Percentiles rank a stretch among this genome's conserved stretches.
These are phyloP conservation scores for Netelia melanura DNA, from an alignment of 2,888 invertebrate species.

Conservation along the genomic window DNA sequence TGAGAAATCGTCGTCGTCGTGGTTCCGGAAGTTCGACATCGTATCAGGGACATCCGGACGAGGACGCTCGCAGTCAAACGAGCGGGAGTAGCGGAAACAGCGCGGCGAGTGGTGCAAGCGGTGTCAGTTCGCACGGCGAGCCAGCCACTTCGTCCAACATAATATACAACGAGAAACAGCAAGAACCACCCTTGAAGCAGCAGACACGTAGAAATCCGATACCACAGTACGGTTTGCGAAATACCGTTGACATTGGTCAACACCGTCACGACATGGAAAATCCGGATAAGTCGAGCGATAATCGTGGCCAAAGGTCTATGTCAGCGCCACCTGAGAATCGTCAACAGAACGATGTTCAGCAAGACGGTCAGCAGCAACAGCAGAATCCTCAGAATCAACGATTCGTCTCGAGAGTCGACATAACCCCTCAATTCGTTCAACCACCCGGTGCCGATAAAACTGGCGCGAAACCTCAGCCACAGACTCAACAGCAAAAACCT, in stretches of 20 bases:
- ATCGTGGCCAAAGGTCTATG: slow-evolving; percentile 90
- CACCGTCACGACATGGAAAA: slow-evolving; percentile 86
- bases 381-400: slow-evolving; percentile 70
- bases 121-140: slow-evolving; percentile 80
- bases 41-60: slow-evolving; percentile 79
- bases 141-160: slow-evolving; percentile 63
- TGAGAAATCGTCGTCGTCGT: slow-evolving; percentile 77
- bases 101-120: slow-evolving; percentile 80
- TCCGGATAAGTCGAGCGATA: slow-evolving; percentile 84
- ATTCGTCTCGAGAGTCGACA: slow-evolving; percentile 81
- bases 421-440: slow-evolving; percentile 82
- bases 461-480: slow-evolving; percentile 71
- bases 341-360: slow-evolving; percentile 78
- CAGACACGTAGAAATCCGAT: slow-evolving; percentile 82
- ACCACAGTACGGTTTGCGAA: slow-evolving; percentile 90
- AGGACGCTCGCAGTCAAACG: slow-evolving; percentile 82
- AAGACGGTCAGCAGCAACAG: slow-evolving; percentile 76
- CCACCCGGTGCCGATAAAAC: slow-evolving; percentile 68
- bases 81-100: slow-evolving; percentile 82
- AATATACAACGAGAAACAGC: slow-evolving; percentile 5
- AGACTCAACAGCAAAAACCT: slow-evolving; percentile 68
- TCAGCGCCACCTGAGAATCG: slow-evolving; percentile 91
- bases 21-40: slow-evolving; percentile 69
- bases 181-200: neutral
- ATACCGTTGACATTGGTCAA: slow-evolving; percentile 93